A percentile compares a stretch with the other conserved stretches of the same genome.
Evolutionary conservation across 2,888 invertebrate genomes (phyloP).

Genomic region (Chrysodeixis includens): DNA sequence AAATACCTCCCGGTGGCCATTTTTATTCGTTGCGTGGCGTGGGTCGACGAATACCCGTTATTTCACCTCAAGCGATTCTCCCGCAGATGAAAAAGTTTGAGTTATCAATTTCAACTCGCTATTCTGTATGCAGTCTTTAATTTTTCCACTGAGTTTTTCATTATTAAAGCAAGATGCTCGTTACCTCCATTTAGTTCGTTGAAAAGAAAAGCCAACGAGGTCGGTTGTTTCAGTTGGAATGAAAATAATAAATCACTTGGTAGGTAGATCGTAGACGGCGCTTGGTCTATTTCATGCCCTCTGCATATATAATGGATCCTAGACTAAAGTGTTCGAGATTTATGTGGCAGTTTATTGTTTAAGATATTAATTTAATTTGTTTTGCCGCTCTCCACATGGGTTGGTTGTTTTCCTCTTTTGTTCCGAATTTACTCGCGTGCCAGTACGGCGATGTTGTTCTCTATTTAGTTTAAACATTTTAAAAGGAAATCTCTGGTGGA

Average conservation of each 20-base stretch:
- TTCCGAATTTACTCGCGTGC: constrained; percentile 9
- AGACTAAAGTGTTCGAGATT: constrained; percentile 64
- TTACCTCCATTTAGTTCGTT: constrained; percentile 76
- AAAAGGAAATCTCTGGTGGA: constrained; percentile 8
- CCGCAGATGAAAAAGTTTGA: constrained; percentile 76
- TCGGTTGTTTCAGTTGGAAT: constrained; percentile 80
- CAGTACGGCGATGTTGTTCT: constrained; percentile 10
- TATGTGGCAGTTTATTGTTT: constrained; percentile 57
- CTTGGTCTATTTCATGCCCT: constrained; percentile 75
- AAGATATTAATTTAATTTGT: constrained; percentile 46
- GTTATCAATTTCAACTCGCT: constrained; percentile 77
- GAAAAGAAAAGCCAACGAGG: constrained; percentile 68
- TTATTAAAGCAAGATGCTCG: constrained; percentile 80
- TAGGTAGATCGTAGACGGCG: constrained; percentile 74
- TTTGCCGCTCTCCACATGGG: constrained; percentile 17
- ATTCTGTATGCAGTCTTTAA: constrained; percentile 72
- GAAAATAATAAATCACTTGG: constrained; percentile 82
- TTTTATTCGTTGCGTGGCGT: constrained; percentile 63
- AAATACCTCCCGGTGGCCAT: constrained; percentile 64
- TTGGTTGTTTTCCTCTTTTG: constrained; percentile 20
- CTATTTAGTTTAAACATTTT: constrained; percentile 21
- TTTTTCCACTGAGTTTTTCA: constrained; percentile 68
- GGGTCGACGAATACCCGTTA: constrained; percentile 54
- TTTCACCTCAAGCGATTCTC: constrained; percentile 68
- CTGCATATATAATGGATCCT: constrained; percentile 68